Evolutionary conservation across 2,797 vertebrate species (phyloP).

Genomic region (Rousettus madagascariensis): DNA sequence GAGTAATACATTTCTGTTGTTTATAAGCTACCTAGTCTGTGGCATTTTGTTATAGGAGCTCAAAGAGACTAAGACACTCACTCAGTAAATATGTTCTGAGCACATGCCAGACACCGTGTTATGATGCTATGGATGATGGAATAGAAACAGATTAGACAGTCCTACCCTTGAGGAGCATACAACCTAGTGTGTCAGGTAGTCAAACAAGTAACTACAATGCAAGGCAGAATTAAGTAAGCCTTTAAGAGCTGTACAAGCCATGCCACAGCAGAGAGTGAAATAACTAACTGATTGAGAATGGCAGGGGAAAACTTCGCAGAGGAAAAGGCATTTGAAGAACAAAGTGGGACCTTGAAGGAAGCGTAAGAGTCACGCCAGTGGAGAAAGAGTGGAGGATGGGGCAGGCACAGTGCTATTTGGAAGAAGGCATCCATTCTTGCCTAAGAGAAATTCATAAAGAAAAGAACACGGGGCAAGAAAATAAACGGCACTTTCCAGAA

Average conservation of each 20-base stretch:
- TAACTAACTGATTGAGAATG: background rate
- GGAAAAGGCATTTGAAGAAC: background rate
- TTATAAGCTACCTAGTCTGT: background rate
- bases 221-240: background rate
- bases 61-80: background rate
- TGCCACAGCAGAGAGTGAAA: background rate
- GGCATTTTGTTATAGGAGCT: background rate
- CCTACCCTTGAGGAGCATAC: background rate
- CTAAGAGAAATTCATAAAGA: background rate
- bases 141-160: background rate
- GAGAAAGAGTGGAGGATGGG: background rate
- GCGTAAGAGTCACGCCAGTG: background rate
- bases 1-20: conserved; percentile 7
- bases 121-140: background rate
- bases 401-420: background rate
- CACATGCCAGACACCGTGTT: background rate
- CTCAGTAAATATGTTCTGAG: background rate
- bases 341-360: background rate
- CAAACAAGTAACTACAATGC: background rate
- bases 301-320: background rate
- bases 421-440: background rate
- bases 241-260: background rate
- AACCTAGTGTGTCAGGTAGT: background rate
- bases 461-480: background rate
- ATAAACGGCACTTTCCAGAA: conserved; percentile 18